A percentile compares a stretch with the other conserved stretches of the same genome.
These are phyloP conservation scores for Amphipyra berbera DNA, from an alignment of 2,888 invertebrate genomes.

Conservation along the genomic window DNA sequence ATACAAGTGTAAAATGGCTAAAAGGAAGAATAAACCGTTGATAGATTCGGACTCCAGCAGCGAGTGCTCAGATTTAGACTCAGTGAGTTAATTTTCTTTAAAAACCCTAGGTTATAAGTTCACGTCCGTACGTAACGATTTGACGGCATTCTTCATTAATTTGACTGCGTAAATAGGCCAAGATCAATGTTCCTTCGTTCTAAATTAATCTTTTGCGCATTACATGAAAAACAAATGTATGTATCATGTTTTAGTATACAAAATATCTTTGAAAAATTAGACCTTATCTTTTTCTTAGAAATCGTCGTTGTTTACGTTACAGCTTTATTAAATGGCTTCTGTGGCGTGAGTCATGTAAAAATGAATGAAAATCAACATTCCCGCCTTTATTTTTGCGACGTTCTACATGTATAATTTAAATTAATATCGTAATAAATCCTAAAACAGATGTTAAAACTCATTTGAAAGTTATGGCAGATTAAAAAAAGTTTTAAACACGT, in stretches of 20 bases:
- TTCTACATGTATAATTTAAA: conserved; percentile 5
- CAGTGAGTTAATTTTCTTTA: conserved; percentile 90
- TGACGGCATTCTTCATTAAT: conserved; percentile 79
- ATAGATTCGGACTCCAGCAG: conserved; percentile 96
- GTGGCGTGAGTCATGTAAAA: conserved; percentile 71
- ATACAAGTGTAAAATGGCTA: conserved; percentile 91
- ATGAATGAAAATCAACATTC: conserved; percentile 61
- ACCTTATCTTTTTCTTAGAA: conserved; percentile 55
- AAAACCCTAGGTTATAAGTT: conserved; percentile 73
- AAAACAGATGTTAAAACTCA: conserved; percentile 1
- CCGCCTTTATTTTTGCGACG: conserved; percentile 31
- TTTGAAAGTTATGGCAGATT: conserved; percentile 7
- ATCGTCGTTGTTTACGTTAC: conserved; percentile 61
- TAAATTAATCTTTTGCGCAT: conserved; percentile 73
- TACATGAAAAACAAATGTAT: conserved; percentile 51
- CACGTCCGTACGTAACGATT: conserved; percentile 68
- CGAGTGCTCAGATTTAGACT: conserved; percentile 95
- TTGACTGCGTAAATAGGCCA: conserved; percentile 83
- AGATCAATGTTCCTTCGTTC: conserved; percentile 78
- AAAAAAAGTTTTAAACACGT: conserved; percentile 25
- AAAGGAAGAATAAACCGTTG: conserved; percentile 95
- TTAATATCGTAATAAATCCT: neutral
- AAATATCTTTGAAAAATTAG: conserved; percentile 36
- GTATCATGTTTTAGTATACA: conserved; percentile 14
- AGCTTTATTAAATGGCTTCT: conserved; percentile 58